phyloP scores from a whole-genome alignment of 2,888 invertebrate genomes.

The Ceramica pisi region DNA sequence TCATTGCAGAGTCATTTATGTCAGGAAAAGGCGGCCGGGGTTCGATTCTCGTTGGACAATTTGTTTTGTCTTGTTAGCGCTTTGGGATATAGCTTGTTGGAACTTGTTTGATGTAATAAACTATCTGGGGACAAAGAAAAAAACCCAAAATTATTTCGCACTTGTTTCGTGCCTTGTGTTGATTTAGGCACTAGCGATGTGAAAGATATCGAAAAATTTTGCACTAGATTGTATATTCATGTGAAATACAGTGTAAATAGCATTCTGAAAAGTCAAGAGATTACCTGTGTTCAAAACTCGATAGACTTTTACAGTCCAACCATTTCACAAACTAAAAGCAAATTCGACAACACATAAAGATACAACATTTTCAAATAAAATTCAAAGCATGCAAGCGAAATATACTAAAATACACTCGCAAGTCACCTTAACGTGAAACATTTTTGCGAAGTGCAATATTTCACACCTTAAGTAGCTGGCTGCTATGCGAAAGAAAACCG shows the following conservation, averaged over 20 bases:
- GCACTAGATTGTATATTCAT: background rate
- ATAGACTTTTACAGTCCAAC: slow-evolving; percentile 3
- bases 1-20: slow-evolving; percentile 74
- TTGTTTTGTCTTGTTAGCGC: slow-evolving; percentile 63
- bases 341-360: slow-evolving; percentile 39
- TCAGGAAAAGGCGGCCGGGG: slow-evolving; percentile 58
- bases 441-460: slow-evolving; percentile 59
- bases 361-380: slow-evolving; percentile 43
- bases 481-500: slow-evolving; percentile 39
- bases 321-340: background rate
- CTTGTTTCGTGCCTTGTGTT: no score
- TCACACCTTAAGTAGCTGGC: slow-evolving; percentile 49
- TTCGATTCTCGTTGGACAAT: slow-evolving; percentile 63
- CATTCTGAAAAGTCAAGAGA: background rate
- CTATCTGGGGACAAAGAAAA: slow-evolving; percentile 33
- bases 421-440: slow-evolving; percentile 46
- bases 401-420: slow-evolving; percentile 39
- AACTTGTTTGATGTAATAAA: slow-evolving; percentile 55
- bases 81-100: slow-evolving; percentile 47
- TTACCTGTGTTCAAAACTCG: background rate
- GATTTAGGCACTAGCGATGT: background rate
- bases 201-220: background rate
- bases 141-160: slow-evolving; percentile 33
- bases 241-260: background rate
- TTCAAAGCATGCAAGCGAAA: slow-evolving; percentile 47